These are phyloP conservation scores for Amaurobius ferox DNA, from an alignment of 2,888 invertebrate genomes.

Conservation along the genomic window DNA sequence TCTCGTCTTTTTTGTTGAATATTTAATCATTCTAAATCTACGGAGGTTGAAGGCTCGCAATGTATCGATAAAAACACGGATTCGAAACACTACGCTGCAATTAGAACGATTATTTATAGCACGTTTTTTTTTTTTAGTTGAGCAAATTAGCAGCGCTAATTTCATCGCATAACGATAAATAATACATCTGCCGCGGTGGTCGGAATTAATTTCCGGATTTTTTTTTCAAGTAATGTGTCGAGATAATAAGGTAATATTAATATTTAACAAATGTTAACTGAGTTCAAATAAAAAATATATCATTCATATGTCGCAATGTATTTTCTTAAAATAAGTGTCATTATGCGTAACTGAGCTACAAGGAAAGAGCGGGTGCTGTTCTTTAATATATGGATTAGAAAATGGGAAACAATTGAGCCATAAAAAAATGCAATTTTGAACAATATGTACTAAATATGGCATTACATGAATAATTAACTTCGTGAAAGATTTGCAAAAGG, in stretches of 20 bases:
- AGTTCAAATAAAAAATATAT: background rate
- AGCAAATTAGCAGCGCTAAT: constrained; percentile 6
- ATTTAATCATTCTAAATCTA: constrained; percentile 47
- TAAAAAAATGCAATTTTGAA: background rate
- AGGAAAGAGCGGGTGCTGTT: background rate
- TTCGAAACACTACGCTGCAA: constrained; percentile 42
- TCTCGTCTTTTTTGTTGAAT: constrained; percentile 38
- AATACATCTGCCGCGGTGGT: constrained; percentile 12
- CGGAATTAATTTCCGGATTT: constrained; percentile 20
- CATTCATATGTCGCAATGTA: background rate
- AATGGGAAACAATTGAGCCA: background rate
- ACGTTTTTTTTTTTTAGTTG: constrained; percentile 8
- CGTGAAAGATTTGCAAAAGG: too few species aligned
- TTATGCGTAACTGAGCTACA: background rate
- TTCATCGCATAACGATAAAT: constrained; percentile 26
- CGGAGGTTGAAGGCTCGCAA: constrained; percentile 25
- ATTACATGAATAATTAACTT: constrained; percentile 6
- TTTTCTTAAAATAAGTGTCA: constrained; percentile 2
- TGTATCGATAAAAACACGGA: constrained; percentile 36
- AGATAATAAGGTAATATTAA: constrained; percentile 18
- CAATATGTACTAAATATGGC: background rate
- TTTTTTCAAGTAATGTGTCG: constrained; percentile 4
- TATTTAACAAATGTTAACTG: constrained; percentile 18
- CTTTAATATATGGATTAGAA: background rate
- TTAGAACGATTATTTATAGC: constrained; percentile 52